Conservation (phyloP, 2,888 invertebrate genomes). For the Macroteleia sp. region DNA sequence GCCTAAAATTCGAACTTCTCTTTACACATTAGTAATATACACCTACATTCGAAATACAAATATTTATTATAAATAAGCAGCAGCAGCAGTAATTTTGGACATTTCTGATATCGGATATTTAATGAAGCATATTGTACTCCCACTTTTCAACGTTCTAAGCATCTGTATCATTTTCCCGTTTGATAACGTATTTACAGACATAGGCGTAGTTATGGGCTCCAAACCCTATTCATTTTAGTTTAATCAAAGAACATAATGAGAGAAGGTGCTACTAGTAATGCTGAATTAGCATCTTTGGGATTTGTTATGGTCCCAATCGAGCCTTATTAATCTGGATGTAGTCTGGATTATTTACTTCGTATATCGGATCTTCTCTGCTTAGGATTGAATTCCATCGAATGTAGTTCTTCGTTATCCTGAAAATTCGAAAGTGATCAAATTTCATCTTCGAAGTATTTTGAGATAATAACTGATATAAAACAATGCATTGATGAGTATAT, state of each 20-base stretch:
- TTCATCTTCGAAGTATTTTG: slow-evolving; percentile 8
- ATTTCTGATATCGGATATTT: too few relatives aligned
- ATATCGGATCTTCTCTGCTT: background rate
- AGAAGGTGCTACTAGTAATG: slow-evolving; percentile 32
- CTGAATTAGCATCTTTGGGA: slow-evolving; percentile 56
- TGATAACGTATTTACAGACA: slow-evolving; percentile 38
- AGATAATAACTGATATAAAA: slow-evolving; percentile 24
- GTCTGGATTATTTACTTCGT: slow-evolving; percentile 22
- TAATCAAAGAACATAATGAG: slow-evolving; percentile 53
- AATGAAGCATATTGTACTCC: too few relatives aligned
- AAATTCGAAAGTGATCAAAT: slow-evolving; percentile 20
- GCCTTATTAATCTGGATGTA: slow-evolving; percentile 40
- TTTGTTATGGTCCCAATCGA: slow-evolving; percentile 45
- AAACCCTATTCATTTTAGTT: slow-evolving; percentile 50
- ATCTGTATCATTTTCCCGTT: background rate
- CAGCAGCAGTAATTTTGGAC: too few relatives aligned
- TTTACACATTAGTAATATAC: too few relatives aligned
- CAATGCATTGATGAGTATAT: slow-evolving; percentile 12
- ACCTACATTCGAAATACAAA: too few relatives aligned
- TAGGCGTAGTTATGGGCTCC: slow-evolving; percentile 39
- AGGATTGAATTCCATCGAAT: slow-evolving; percentile 26
- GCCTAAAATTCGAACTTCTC: too few relatives aligned
- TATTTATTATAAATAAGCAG: too few relatives aligned
- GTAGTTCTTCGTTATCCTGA: slow-evolving; percentile 15
- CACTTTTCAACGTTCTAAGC: too few relatives aligned